Evolutionary conservation across 53 echinoderm and acorn worm species (phyloP).

Genomic region (Crossaster papposus): DNA sequence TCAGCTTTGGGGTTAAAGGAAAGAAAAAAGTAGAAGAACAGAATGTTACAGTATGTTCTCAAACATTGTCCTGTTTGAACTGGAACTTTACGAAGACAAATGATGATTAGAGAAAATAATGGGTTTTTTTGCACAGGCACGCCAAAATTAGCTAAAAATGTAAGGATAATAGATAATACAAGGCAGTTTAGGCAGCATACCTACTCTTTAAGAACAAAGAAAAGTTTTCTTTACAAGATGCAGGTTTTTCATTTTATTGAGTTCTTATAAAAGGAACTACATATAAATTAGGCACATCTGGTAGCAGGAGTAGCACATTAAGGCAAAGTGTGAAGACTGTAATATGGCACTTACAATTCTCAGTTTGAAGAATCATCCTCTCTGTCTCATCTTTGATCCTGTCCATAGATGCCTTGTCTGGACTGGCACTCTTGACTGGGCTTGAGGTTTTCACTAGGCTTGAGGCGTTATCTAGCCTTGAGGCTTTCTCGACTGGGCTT

Average conservation of each 20-base stretch:
- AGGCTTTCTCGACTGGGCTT: no score
- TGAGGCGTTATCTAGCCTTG: background rate
- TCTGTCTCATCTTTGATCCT: background rate
- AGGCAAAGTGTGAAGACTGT: background rate
- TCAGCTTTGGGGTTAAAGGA: slow-evolving; percentile 20
- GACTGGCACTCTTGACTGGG: background rate
- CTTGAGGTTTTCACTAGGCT: background rate
- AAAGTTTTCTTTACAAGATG: background rate
- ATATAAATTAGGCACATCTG: background rate
- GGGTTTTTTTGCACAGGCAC: background rate
- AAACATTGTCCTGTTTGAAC: background rate
- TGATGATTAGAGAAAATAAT: background rate
- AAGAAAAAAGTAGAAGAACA: background rate
- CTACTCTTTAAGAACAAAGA: background rate
- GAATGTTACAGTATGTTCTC: background rate
- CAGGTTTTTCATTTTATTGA: background rate
- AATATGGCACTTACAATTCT: slow-evolving; percentile 24
- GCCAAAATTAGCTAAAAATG: background rate
- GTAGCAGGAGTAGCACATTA: background rate
- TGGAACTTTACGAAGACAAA: background rate
- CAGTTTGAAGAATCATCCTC: background rate
- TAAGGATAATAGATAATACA: background rate
- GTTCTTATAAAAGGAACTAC: background rate
- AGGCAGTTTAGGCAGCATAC: background rate
- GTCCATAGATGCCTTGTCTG: slow-evolving; percentile 1